These are phyloP conservation scores for Goniozus legneri DNA, from an alignment of 1,140 invertebrate genomes.

Conservation along the genomic window DNA sequence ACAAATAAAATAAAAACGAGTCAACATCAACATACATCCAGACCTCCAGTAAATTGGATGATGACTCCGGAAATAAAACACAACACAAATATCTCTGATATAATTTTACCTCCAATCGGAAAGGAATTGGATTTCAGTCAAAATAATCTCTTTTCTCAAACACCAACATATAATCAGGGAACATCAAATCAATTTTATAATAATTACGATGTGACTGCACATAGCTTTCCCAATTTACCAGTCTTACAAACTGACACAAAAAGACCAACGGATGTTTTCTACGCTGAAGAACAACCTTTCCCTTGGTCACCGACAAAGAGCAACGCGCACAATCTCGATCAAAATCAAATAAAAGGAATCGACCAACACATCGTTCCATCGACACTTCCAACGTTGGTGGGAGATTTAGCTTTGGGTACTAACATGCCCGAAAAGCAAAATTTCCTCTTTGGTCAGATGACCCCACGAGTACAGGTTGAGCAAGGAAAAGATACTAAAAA, in stretches of 20 bases:
- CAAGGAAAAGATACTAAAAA: conserved; percentile 35
- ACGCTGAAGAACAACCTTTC: conserved; percentile 56
- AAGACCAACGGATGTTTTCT: conserved; percentile 38
- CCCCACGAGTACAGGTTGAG: conserved; percentile 27
- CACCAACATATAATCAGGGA: conserved; percentile 45
- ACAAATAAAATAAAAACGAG: conserved; percentile 20
- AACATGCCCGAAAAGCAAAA: conserved; percentile 48
- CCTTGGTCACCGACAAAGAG: conserved; percentile 60
- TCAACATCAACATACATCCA: conserved; percentile 33
- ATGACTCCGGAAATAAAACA: conserved; percentile 58
- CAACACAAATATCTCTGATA: conserved; percentile 43
- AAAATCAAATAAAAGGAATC: conserved; percentile 38
- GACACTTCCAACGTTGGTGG: conserved; percentile 58
- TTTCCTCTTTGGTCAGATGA: conserved; percentile 43
- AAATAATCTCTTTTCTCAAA: conserved; percentile 50
- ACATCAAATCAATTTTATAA: conserved; percentile 51
- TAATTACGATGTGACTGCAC: conserved; percentile 47
- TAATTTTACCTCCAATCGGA: conserved; percentile 48
- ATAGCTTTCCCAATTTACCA: conserved; percentile 44
- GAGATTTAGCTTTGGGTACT: conserved; percentile 59
- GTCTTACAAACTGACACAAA: conserved; percentile 41
- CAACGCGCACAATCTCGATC: conserved; percentile 46
- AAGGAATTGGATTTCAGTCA: conserved; percentile 51
- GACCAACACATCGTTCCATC: conserved; percentile 53
- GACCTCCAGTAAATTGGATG: conserved; percentile 63